Percentiles rank a stretch among this genome's conserved stretches.
Conservation (phyloP, 2,113 vertebrate genomes). For the Ochotona curzoniae region DNA sequence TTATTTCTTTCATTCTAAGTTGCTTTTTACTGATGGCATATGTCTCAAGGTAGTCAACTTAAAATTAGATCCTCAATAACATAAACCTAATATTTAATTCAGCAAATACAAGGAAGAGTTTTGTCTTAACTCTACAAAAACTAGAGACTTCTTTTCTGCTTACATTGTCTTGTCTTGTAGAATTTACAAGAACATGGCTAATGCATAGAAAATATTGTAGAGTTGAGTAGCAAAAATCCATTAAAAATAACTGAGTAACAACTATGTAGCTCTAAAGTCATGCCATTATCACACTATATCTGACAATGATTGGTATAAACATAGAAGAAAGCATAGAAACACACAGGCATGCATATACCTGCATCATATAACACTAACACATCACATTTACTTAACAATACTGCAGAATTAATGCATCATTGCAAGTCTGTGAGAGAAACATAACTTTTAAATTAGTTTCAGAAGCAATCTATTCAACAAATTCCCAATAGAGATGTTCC, state of each 20-base stretch:
- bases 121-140: neutral
- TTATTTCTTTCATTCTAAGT: constrained; percentile 64
- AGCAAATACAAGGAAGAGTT: constrained; percentile 45
- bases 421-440: constrained; percentile 8
- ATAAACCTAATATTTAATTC: constrained; percentile 65
- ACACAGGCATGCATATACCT: neutral
- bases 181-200: neutral
- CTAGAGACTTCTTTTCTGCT: neutral
- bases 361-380: neutral
- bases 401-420: neutral
- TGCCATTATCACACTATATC: neutral
- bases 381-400: neutral
- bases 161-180: neutral
- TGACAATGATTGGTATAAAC: constrained; percentile 10
- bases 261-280: neutral
- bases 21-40: constrained; percentile 49
- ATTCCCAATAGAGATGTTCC: neutral
- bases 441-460: neutral
- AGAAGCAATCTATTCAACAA: neutral
- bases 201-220: constrained; percentile 47
- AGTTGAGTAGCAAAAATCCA: neutral
- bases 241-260: constrained; percentile 19
- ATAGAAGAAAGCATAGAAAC: neutral
- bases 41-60: constrained; percentile 47
- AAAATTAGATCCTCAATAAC: constrained; percentile 62